Base-by-base conservation (phyloP, 1,140 invertebrate species). In the Diabrotica undecimpunctata region DNA sequence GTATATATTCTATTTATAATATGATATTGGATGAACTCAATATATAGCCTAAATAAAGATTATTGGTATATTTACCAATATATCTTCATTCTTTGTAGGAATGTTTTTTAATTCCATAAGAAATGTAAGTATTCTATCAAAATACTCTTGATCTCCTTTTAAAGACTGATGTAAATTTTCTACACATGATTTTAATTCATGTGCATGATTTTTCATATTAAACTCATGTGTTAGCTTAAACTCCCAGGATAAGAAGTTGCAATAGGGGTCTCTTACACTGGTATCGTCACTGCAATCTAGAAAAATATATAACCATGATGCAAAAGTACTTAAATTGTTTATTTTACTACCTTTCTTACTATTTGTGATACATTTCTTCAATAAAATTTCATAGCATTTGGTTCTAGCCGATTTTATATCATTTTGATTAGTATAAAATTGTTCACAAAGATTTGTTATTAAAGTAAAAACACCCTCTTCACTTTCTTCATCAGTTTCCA, bases 201-300 rank as follows among this genome's bases (percentile, higher is more conserved):
- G 55, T 13, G 74, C 74, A 56, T 62, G 62, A 50, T 76, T 69
- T n/a, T 14, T 36, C 62, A 72, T 61, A 54, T 72, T 54, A 65
- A 72, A 73, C 12, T 73, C 50, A 52, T 69, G 67, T 38, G 38
- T 65, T 13, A 78, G 63, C n/a, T 63, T 65, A 61, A 67, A 75
- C 58, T 75, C 64, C 77, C 77, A 78, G 10, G 71, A 71, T 52
- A 74, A 54, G 50, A 78, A 70, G 57, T 75, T 74, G 41, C 72
- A 65, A 8, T 66, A 52, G 41, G 74, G 68, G 55, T 78, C 73
- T 12, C 35, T 61, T 11, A 66, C 65, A 37, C 65, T 67, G 61
- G 72, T 65, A 25, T 72, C 62, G 62, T 70, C 65, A 51, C 66
- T 59, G 35, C 62, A 66, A 50, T 60, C 70, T 72, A 6, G 13